A percentile compares a stretch with the other conserved stretches of the same genome.
Conservation (phyloP, 2,888 invertebrate species). For the Acrobasis consociella region DNA sequence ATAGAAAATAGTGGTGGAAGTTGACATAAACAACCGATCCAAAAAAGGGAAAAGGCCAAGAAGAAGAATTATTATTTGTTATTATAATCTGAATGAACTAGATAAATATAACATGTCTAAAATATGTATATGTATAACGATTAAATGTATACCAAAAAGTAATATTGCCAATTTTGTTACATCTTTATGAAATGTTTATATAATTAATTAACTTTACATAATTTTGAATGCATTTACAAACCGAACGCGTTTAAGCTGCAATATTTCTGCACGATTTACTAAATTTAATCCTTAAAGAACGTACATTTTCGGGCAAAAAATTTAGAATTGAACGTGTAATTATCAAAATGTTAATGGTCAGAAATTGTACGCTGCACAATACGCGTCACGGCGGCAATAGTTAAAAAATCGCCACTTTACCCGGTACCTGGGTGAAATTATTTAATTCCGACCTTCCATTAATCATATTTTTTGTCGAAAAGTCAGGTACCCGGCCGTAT, state of each 20-base stretch:
- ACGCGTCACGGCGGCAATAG: constrained; percentile 39
- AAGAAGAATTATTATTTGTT: neutral
- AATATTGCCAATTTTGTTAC: neutral
- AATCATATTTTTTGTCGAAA: constrained; percentile 75
- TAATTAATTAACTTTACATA: neutral
- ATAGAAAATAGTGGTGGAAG: no score
- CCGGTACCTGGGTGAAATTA: constrained; percentile 67
- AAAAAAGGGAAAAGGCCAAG: no score
- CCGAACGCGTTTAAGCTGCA: neutral
- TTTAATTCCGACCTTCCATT: constrained; percentile 76
- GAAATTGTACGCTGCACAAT: constrained; percentile 35
- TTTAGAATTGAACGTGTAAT: constrained; percentile 31
- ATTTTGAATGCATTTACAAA: neutral
- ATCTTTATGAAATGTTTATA: neutral
- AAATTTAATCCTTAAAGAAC: neutral
- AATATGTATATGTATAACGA: no score
- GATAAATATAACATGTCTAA: neutral
- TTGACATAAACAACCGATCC: no score
- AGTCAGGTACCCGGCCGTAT: constrained; percentile 56
- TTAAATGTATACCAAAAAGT: neutral
- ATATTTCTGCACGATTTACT: neutral
- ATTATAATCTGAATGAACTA: neutral
- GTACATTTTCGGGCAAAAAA: neutral
- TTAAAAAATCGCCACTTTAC: constrained; percentile 65
- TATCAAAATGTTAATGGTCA: constrained; percentile 35